These are phyloP conservation scores for Glossosoma conforme DNA, from an alignment of 1,140 invertebrate species.

Conservation along the genomic window DNA sequence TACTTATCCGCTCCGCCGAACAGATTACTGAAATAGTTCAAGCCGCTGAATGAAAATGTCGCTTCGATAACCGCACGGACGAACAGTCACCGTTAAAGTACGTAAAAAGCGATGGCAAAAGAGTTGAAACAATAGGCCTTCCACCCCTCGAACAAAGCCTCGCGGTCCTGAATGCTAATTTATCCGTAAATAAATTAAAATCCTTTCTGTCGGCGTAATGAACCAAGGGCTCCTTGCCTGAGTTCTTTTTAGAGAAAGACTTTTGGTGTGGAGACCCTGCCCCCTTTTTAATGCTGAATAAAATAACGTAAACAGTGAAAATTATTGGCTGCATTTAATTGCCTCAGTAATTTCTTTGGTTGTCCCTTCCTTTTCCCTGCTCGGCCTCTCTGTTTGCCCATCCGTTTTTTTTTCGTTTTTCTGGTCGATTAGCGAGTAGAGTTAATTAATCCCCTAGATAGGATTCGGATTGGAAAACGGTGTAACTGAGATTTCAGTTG, in stretches of 20 bases:
- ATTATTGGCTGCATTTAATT: slow-evolving; percentile 2
- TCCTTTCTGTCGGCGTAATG: slow-evolving; percentile 27
- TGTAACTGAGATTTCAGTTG: too few species aligned
- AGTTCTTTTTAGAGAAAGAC: slow-evolving; percentile 20
- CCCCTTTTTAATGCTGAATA: neutral
- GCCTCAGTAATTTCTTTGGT: too few species aligned
- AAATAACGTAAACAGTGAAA: neutral
- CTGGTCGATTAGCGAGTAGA: too few species aligned
- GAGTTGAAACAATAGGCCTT: slow-evolving; percentile 27
- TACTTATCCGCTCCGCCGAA: slow-evolving; percentile 1
- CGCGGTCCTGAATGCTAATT: slow-evolving; percentile 25
- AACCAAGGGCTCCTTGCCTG: slow-evolving; percentile 25
- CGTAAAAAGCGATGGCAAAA: slow-evolving; percentile 9
- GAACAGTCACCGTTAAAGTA: slow-evolving; percentile 17
- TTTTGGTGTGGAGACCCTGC: slow-evolving; percentile 1
- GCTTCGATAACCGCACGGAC: slow-evolving; percentile 22
- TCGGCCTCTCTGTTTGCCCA: too few species aligned
- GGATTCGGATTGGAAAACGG: too few species aligned
- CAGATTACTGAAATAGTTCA: slow-evolving; percentile 1
- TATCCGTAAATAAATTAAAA: slow-evolving; percentile 28
- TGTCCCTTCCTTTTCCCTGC: too few species aligned
- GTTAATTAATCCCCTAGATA: too few species aligned
- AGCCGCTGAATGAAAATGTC: slow-evolving; percentile 18
- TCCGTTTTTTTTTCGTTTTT: too few species aligned
- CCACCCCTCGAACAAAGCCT: slow-evolving; percentile 8